Evolutionary conservation across 2,797 vertebrate species (phyloP), one percentile per base, ranked within the genome.

Genomic region (Mallotus villosus): DNA sequence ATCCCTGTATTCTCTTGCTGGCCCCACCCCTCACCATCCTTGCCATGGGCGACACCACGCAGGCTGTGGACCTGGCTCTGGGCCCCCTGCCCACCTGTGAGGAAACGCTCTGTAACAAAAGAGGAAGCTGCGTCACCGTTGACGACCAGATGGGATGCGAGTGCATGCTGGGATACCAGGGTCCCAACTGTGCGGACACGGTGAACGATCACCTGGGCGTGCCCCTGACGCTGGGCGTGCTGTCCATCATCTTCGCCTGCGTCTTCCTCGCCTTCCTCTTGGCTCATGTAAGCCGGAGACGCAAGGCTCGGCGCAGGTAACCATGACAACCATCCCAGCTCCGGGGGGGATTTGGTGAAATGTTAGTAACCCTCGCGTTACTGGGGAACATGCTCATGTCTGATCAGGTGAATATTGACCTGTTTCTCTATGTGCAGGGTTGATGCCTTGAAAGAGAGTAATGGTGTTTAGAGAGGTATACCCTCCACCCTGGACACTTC

Each of bases 101-200:
- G 55, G 84, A 84, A 0, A 72, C 83, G 5, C 86, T 61, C 0
- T 98, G 96, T 71, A 88, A 81, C 1, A 75, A 86, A 63, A 90
- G 46, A 0, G 95, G 96, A 0, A 67, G 71, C 2, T 97, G 97
- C 0, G 78, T 85, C 24, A 0, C 81, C 0, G 83, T 81, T 0
- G 87, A 89, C 0, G 53, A 65, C 0, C 29, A 2, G 2, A 64
- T 90, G 5, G 88, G 55, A 0, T 98, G 96, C 32, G 81, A 90
- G 7, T 98, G 96, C 0, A 29, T 82, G 1, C 77, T 94, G 77
- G 95, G 94, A 29, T 96, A 96, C 53, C 79, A 1, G 0, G 95
- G 95, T 0, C 70, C 92, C 8, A 86, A 68, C 81, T 99, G 97
- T 0, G 80, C 94, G 7, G 83, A 90, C 32, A 89, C 88, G 0